Evolutionary conservation across 2,888 invertebrate species (phyloP).

Genomic region (Azorinus chamasolen): DNA sequence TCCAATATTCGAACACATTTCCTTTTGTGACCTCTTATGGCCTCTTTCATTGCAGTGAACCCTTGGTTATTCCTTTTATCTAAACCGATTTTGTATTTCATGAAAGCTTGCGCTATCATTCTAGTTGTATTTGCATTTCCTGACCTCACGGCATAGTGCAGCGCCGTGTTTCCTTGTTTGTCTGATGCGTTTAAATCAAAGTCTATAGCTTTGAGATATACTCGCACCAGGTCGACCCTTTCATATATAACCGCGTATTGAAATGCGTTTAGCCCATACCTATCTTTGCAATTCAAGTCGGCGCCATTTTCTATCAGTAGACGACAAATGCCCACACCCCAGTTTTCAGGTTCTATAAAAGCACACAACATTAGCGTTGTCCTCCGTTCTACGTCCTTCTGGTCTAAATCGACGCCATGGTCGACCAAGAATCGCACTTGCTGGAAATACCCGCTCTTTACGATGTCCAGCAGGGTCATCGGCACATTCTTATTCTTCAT

Average conservation of each 20-base stretch:
- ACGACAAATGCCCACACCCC: constrained; percentile 84
- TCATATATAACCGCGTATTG: constrained; percentile 84
- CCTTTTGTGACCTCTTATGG: constrained; percentile 54
- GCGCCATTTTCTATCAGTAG: constrained; percentile 84
- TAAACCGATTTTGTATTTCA: constrained; percentile 65
- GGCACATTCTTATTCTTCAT: constrained; percentile 19
- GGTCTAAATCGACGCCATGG: constrained; percentile 77
- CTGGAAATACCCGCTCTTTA: constrained; percentile 82
- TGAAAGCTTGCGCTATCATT: constrained; percentile 69
- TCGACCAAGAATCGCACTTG: constrained; percentile 84
- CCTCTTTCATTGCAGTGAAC: constrained; percentile 68
- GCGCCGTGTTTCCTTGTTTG: constrained; percentile 82
- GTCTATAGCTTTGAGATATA: constrained; percentile 83
- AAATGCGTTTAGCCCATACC: constrained; percentile 81
- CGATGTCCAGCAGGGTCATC: constrained; percentile 72
- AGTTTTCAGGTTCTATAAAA: constrained; percentile 80
- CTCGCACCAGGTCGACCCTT: constrained; percentile 73
- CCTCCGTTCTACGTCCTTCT: constrained; percentile 74
- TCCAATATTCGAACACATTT: constrained; percentile 65
- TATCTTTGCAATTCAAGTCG: constrained; percentile 73
- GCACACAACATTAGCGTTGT: constrained; percentile 84
- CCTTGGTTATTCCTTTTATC: constrained; percentile 68
- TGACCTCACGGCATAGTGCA: constrained; percentile 82
- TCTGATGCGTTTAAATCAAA: constrained; percentile 82
- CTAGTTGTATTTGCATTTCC: constrained; percentile 75